Base-by-base conservation (phyloP, 2,797 vertebrate species). In the Danio tinwini region DNA sequence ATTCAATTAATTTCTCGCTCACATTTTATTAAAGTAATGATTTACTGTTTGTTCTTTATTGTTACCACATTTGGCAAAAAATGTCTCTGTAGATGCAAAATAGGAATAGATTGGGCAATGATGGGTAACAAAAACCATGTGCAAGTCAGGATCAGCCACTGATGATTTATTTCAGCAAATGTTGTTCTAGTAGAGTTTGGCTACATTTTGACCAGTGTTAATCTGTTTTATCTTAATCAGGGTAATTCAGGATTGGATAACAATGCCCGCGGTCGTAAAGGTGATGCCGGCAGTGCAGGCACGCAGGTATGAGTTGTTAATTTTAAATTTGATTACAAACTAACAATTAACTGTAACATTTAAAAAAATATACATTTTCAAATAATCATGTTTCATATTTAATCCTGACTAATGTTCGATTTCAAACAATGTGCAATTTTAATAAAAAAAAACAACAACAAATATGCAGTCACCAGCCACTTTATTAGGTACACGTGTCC, bases 201-300 rank as follows among this genome's bases (percentile, higher is more conserved):
- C 19, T 67, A n/a, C 16, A 42, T 63, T 50, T 37, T 16, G 47
- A 40, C 42, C 53, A 55, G 7, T 70, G 37, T 74, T 7, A 49
- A 17, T 74, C 49, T 17, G 61, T 82, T 74, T 9, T 74, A 2
- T 52, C 47, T 72, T 44, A 21, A 47, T 73, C 81, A 97, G 96
- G 96, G 96, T 4, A 85, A 92, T 75, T 62, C 93, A 19, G 96
- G 96, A 0, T 16, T 21, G 10, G 89, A 90, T 64, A 94, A 88
- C 89, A 89, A 67, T 3, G 1, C 62, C 6, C 78, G 29, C 14
- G 96, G 96, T 76, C 75, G 89, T 52, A 94, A 91, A 78, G 96
- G 96, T 85, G 91, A 92, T 5, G 80, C 83, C 0, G 96, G 97
- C 80, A 92, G 90, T 55, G 13, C 29, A 29, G 96, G 95, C n/a